Base-by-base conservation (phyloP, 2,888 invertebrate species). In the Drosophila birchii region DNA sequence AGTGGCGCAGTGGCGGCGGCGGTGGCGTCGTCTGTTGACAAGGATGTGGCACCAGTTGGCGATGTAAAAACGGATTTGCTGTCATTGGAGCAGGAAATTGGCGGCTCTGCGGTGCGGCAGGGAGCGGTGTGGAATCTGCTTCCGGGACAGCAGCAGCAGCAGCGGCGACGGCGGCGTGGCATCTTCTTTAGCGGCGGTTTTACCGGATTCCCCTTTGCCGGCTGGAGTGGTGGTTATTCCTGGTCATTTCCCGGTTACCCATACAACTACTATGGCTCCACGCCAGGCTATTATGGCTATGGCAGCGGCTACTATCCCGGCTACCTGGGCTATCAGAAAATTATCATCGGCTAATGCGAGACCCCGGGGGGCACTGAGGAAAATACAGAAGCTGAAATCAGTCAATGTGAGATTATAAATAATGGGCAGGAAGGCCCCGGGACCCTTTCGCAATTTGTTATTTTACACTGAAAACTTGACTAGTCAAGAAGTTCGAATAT, bases 61-160 rank as follows among this genome's bases (percentile, higher is more conserved):
- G 87, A 71, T 84, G 80, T 76, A 68, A 81, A 81, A 85, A 78
- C 78, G 81, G 86, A 89, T 89, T 82, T 89, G 81, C 87, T 83
- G 81, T 84, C 87, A 79, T 81, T 88, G 78, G 79, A 90, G 81
- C 87, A 85, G 80, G 82, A 86, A 79, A 84, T 79, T 78, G 88
- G 77, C 77, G 79, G 81, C 81, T 81, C 80, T 79, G 76, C 72
- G 78, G 79, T 53, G 39, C 29, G 38, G 49, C 43, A 49, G 43
- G 51, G 43, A 49, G 23, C 60, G 32, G 41, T 61, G 68, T 45
- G 55, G 36, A 43, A 18, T 26, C 43, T 43, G 49, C 47, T 29
- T 66, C 67, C 56, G 67, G 61, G 56, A 63, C 47, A 44, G 23
- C 44, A 39, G n/a, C 39, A 39, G 39, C 39, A 29, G 29, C 59